phyloP scores from a whole-genome alignment of 2,888 invertebrate genomes.

The Lagria hirta region DNA sequence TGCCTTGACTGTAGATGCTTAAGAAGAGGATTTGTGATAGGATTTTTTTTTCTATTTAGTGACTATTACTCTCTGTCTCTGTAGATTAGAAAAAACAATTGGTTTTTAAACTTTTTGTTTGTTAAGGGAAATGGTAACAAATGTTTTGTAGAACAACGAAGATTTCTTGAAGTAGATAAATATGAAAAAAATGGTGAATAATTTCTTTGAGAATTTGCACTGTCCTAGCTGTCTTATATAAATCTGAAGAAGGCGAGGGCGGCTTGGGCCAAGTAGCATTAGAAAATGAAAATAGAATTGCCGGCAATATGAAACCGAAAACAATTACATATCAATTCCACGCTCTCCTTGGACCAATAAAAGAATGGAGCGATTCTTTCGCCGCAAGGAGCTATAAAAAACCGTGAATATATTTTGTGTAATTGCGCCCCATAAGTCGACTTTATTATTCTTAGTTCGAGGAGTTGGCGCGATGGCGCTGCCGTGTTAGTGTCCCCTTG shows the following conservation, averaged over 20 bases:
- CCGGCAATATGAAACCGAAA: slow-evolving; percentile 46
- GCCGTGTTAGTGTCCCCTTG: slow-evolving; percentile 53
- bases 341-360: slow-evolving; percentile 53
- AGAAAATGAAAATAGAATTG: slow-evolving; percentile 38
- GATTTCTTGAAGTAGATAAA: too few relatives aligned
- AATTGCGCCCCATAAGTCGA: slow-evolving; percentile 56
- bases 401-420: slow-evolving; percentile 57
- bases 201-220: too few relatives aligned
- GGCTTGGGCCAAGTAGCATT: slow-evolving; percentile 19
- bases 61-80: too few relatives aligned
- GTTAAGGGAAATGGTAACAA: too few relatives aligned
- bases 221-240: too few relatives aligned
- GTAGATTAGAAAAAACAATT: too few relatives aligned
- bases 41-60: too few relatives aligned
- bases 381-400: slow-evolving; percentile 57
- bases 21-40: too few relatives aligned
- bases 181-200: too few relatives aligned
- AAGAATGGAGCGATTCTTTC: slow-evolving; percentile 54
- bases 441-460: slow-evolving; percentile 55
- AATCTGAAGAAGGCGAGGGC: slow-evolving; percentile 1
- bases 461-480: slow-evolving; percentile 49
- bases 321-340: slow-evolving; percentile 56
- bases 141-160: too few relatives aligned
- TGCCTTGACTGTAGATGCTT: too few relatives aligned
- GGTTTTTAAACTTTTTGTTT: too few relatives aligned